These are phyloP conservation scores for Melanotaenia maccullochi DNA, from an alignment of 2,797 vertebrate genomes.

Conservation along the genomic window DNA sequence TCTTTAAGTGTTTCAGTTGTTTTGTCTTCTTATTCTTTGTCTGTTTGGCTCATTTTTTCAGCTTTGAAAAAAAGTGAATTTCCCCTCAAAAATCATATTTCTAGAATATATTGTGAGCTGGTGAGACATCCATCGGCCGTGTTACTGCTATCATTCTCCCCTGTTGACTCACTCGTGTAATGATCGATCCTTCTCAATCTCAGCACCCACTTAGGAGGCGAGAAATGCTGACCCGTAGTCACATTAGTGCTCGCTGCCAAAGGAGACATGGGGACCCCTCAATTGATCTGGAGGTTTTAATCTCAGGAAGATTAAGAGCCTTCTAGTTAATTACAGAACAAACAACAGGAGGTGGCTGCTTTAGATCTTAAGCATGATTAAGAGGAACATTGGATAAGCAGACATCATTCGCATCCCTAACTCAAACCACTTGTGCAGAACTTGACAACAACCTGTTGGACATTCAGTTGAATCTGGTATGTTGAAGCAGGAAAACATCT, in stretches of 20 bases:
- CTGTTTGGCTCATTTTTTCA: neutral
- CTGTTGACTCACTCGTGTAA: slow-evolving; percentile 14
- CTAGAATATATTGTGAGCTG: neutral
- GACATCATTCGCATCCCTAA: slow-evolving; percentile 7
- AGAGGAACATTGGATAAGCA: slow-evolving; percentile 41
- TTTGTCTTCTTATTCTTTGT: neutral
- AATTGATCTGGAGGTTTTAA: slow-evolving; percentile 73
- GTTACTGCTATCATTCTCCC: slow-evolving; percentile 20
- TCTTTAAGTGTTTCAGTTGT: neutral
- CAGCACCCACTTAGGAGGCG: slow-evolving; percentile 45
- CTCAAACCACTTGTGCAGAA: too few species aligned
- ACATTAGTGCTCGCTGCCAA: slow-evolving; percentile 42
- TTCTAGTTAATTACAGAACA: slow-evolving; percentile 74
- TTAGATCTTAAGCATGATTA: slow-evolving; percentile 57
- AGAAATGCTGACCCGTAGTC: slow-evolving; percentile 35
- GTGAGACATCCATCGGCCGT: neutral
- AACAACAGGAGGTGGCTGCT: slow-evolving; percentile 52
- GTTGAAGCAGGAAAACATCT: too few species aligned
- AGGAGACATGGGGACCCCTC: slow-evolving; percentile 55
- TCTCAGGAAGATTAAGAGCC: slow-evolving; percentile 65
- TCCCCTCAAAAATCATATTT: neutral
- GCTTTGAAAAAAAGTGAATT: slow-evolving; percentile 9
- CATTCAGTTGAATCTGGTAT: too few species aligned
- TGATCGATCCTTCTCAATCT: slow-evolving; percentile 54
- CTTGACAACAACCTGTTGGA: too few species aligned